These are phyloP conservation scores for Sebastes matsubarae DNA, from an alignment of 2,797 vertebrate genomes.

Conservation along the genomic window DNA sequence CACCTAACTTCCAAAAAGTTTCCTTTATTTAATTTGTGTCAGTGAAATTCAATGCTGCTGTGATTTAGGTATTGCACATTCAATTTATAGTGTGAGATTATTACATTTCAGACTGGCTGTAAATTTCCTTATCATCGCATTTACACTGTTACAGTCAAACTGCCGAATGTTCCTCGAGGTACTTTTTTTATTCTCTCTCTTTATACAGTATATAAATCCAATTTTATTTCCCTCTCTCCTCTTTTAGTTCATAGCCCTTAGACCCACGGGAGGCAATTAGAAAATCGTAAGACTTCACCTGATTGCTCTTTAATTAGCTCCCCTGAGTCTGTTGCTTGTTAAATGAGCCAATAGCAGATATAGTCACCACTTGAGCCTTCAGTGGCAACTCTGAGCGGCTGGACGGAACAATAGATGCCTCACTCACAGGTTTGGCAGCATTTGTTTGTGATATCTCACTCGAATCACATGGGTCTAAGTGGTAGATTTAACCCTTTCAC, in stretches of 20 bases:
- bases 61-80: not conserved
- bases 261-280: conserved; percentile 74
- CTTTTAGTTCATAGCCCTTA: conserved; percentile 46
- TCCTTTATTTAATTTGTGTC: not conserved
- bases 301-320: conserved; percentile 78
- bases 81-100: not conserved
- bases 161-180: conserved; percentile 14
- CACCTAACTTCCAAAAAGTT: not conserved
- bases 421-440: conserved; percentile 22
- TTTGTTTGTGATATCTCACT: conserved; percentile 33
- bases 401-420: conserved; percentile 24
- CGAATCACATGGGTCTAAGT: not conserved
- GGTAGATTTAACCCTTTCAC: conserved; percentile 7
- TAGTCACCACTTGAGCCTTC: conserved; percentile 37
- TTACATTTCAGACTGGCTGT: not conserved
- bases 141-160: not conserved
- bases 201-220: conserved; percentile 6
- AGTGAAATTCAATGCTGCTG: not conserved
- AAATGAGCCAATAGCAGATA: conserved; percentile 54
- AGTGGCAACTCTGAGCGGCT: conserved; percentile 22
- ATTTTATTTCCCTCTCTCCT: conserved; percentile 14
- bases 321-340: conserved; percentile 56
- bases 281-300: conserved; percentile 66
- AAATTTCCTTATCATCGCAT: not conserved
- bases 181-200: not conserved